Conservation (phyloP, 2,113 vertebrate genomes). For the Oriolus oriolus region DNA sequence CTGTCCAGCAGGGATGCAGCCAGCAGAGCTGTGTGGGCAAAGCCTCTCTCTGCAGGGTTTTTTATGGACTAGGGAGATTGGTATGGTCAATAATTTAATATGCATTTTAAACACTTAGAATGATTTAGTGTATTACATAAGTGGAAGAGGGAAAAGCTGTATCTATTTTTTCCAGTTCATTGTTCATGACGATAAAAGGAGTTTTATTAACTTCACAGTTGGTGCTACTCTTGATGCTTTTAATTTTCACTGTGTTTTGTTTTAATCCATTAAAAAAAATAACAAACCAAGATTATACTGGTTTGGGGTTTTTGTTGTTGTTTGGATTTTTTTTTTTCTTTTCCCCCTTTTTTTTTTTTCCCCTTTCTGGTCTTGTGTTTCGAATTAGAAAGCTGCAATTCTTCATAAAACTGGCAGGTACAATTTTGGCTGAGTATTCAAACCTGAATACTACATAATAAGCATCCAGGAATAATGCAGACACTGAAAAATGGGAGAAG, state of each 20-base stretch:
- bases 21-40: background rate
- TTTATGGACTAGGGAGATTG: background rate
- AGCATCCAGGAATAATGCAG: background rate
- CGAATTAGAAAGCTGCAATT: background rate
- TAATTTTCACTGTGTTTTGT: background rate
- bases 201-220: background rate
- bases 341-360: accelerated
- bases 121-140: background rate
- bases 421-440: background rate
- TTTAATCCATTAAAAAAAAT: background rate
- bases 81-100: background rate
- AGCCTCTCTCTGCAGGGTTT: background rate
- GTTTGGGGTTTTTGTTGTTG: background rate
- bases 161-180: background rate
- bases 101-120: background rate
- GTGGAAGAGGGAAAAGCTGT: background rate
- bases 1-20: background rate
- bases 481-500: background rate
- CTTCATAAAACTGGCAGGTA: background rate
- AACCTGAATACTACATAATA: background rate
- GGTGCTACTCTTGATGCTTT: background rate
- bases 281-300: background rate
- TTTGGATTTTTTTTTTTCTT: background rate
- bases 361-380: background rate
- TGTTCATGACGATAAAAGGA: background rate